Percentiles rank a stretch among this genome's conserved stretches.
phyloP scores from a whole-genome alignment of 2,113 vertebrate species.

The Corythoichthys intestinalis region DNA sequence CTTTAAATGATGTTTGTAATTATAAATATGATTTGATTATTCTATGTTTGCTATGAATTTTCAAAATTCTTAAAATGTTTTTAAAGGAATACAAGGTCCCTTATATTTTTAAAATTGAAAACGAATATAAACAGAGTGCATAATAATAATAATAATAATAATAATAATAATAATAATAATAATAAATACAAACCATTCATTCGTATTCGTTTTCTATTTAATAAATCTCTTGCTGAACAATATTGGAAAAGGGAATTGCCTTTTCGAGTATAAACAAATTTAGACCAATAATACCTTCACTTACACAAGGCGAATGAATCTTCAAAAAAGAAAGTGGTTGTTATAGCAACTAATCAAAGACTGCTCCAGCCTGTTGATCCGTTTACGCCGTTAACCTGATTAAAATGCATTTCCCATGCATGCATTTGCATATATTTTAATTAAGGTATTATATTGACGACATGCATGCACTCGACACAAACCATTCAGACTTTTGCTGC shows the following conservation, averaged over 20 bases:
- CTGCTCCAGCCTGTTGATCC: slow-evolving; percentile 57
- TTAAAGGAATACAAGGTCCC: background rate
- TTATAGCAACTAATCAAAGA: slow-evolving; percentile 66
- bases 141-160: background rate
- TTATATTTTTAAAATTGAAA: background rate
- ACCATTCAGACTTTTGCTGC: background rate
- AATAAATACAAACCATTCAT: background rate
- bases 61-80: background rate
- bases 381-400: slow-evolving; percentile 56
- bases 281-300: too few species aligned
- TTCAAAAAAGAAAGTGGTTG: slow-evolving; percentile 35
- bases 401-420: slow-evolving; percentile 57
- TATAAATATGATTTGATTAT: background rate
- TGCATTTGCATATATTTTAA: slow-evolving; percentile 57
- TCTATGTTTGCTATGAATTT: background rate
- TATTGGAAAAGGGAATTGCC: slow-evolving; percentile 59
- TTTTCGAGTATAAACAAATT: slow-evolving; percentile 50
- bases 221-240: background rate
- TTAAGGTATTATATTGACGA: slow-evolving; percentile 28
- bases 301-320: too few species aligned
- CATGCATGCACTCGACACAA: background rate
- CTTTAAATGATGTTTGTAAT: background rate
- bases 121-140: background rate
- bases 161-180: slow-evolving; percentile 16
- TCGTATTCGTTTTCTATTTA: background rate